These are phyloP conservation scores for Porphyrio hochstetteri DNA, from an alignment of 2,113 vertebrate species.

Conservation along the genomic window DNA sequence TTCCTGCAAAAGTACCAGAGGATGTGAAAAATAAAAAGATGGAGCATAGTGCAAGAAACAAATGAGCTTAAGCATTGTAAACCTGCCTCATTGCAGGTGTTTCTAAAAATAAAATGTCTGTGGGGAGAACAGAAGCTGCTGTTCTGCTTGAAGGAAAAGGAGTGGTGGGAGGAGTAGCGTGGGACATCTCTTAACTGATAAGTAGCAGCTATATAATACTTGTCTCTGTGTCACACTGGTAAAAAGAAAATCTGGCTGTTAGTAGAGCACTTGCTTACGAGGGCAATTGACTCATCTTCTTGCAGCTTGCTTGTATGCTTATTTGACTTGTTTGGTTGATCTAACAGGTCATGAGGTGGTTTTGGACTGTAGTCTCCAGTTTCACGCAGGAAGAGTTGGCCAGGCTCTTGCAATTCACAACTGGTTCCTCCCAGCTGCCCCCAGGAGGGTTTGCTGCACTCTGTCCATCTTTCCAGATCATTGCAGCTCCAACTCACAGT, in stretches of 20 bases:
- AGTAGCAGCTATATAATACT: neutral
- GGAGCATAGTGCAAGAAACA: neutral
- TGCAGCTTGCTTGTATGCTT: neutral
- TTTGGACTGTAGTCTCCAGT: constrained; percentile 98
- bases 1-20: neutral
- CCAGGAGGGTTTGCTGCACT: constrained; percentile 95
- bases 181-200: neutral
- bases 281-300: neutral
- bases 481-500: constrained; percentile 94
- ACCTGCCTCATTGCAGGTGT: neutral
- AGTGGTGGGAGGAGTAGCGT: neutral
- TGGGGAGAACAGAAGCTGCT: neutral
- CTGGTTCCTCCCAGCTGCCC: constrained; percentile 96
- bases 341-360: constrained; percentile 98
- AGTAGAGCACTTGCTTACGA: neutral
- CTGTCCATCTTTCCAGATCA: constrained; percentile 98
- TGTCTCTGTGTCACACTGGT: neutral
- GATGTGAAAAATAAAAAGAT: neutral
- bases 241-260: neutral
- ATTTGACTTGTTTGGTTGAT: constrained; percentile 9
- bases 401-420: constrained; percentile 96
- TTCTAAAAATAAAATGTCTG: constrained; percentile 1
- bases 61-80: neutral
- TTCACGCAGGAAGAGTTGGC: constrained; percentile 98
- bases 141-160: neutral